Percentiles rank a stretch among this genome's conserved stretches.
Evolutionary conservation across 2,888 invertebrate species (phyloP).

Genomic region (Dioctria rufipes): DNA sequence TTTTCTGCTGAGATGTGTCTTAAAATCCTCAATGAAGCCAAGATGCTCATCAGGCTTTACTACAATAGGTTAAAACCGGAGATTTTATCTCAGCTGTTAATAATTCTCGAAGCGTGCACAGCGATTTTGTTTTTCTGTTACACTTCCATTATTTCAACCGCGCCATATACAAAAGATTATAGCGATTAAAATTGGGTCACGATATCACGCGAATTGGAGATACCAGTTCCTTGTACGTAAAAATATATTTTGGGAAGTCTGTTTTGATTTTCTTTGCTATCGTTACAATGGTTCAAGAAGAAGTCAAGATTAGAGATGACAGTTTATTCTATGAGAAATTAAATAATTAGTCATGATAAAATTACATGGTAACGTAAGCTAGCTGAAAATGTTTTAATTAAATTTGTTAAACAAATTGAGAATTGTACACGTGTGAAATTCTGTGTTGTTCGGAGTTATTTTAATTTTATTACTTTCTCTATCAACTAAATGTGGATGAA

Average conservation of each 20-base stretch:
- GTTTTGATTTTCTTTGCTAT: conserved; percentile 26
- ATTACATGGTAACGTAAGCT: too few relatives aligned
- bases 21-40: conserved; percentile 19
- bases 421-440: too few relatives aligned
- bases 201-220: conserved; percentile 28
- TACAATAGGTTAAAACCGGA: conserved; percentile 22
- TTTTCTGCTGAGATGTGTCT: conserved; percentile 14
- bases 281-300: too few relatives aligned
- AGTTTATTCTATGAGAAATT: too few relatives aligned
- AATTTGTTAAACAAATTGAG: too few relatives aligned
- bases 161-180: conserved; percentile 19
- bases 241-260: background rate
- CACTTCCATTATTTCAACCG: background rate
- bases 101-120: background rate
- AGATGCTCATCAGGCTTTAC: conserved; percentile 1
- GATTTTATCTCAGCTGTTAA: background rate
- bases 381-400: too few relatives aligned
- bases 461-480: too few relatives aligned
- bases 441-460: too few relatives aligned
- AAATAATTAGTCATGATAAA: too few relatives aligned
- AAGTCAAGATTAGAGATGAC: too few relatives aligned
- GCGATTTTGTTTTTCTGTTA: too few relatives aligned
- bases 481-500: too few relatives aligned
- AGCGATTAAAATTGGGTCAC: conserved; percentile 8
- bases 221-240: conserved; percentile 38